These are phyloP conservation scores for Pithys albifrons DNA, from an alignment of 2,113 vertebrate species.

Conservation along the genomic window DNA sequence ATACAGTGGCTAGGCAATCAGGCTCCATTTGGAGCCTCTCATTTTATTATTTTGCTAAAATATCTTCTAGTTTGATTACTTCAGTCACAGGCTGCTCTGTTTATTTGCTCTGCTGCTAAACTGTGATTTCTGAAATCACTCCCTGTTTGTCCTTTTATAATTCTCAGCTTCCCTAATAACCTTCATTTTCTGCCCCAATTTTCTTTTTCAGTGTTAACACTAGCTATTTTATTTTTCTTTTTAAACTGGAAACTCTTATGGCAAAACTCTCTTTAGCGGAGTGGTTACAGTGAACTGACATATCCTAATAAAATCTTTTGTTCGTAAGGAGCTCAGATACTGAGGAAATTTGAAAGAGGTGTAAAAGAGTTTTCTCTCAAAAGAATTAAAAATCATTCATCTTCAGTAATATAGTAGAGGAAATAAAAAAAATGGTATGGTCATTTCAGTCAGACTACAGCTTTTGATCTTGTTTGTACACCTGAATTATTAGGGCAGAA, in stretches of 20 bases:
- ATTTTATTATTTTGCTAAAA: background rate
- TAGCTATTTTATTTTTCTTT: slow-evolving; percentile 16
- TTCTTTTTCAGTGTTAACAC: slow-evolving; percentile 17
- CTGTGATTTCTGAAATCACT: slow-evolving; percentile 32
- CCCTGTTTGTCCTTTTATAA: slow-evolving; percentile 19
- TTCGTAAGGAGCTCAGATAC: background rate
- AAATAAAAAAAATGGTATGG: background rate
- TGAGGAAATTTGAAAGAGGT: background rate
- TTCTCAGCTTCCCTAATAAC: slow-evolving; percentile 19
- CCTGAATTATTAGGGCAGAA: background rate
- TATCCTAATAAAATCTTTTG: background rate
- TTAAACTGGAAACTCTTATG: background rate
- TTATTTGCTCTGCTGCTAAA: slow-evolving; percentile 48
- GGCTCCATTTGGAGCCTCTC: background rate
- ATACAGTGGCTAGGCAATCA: background rate
- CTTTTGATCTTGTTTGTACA: background rate
- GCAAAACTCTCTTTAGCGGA: background rate
- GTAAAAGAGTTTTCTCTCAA: background rate
- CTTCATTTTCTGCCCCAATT: slow-evolving; percentile 22
- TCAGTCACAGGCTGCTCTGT: background rate
- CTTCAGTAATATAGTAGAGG: background rate
- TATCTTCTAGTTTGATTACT: background rate
- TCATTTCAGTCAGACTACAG: background rate
- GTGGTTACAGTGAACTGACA: background rate
- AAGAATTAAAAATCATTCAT: background rate